Percentiles rank a stretch among this genome's conserved stretches.
Conservation (phyloP, 2,797 vertebrate genomes). For the Falco novaeseelandiae region DNA sequence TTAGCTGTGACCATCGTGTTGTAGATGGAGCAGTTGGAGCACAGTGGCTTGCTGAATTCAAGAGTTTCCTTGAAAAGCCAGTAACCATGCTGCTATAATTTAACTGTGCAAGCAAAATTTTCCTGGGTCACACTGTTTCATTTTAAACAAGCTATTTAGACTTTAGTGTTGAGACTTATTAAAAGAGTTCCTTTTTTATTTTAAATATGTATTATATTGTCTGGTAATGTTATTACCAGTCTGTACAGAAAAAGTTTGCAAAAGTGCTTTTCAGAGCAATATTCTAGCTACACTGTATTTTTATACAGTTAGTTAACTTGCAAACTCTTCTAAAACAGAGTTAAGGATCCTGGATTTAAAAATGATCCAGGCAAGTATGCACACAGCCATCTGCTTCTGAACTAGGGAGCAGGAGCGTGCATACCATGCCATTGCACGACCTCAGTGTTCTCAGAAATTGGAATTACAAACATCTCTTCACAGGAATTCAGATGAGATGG, state of each 20-base stretch:
- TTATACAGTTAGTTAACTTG: constrained; percentile 60
- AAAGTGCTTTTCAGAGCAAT: constrained; percentile 68
- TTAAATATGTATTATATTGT: constrained; percentile 71
- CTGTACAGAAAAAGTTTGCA: constrained; percentile 76
- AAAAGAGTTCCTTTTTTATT: constrained; percentile 75
- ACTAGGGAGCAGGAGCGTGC: neutral
- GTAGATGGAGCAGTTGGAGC: constrained; percentile 96
- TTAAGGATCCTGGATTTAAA: constrained; percentile 24
- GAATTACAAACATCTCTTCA: neutral
- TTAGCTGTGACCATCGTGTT: constrained; percentile 96
- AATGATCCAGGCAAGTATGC: neutral
- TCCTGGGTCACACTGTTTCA: constrained; percentile 60
- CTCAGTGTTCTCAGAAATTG: neutral
- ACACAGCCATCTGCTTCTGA: neutral
- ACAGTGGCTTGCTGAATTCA: constrained; percentile 97
- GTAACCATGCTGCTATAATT: constrained; percentile 92
- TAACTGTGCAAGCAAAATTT: constrained; percentile 17
- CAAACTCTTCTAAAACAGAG: constrained; percentile 54
- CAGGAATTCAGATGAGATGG: neutral
- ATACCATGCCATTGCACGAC: neutral
- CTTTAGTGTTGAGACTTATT: constrained; percentile 66
- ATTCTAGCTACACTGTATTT: constrained; percentile 55
- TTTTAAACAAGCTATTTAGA: constrained; percentile 79
- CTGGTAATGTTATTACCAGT: constrained; percentile 75
- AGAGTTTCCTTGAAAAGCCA: constrained; percentile 93